Evolutionary conservation across 2,888 invertebrate genomes (phyloP).

Genomic region (Oligia strigilis): DNA sequence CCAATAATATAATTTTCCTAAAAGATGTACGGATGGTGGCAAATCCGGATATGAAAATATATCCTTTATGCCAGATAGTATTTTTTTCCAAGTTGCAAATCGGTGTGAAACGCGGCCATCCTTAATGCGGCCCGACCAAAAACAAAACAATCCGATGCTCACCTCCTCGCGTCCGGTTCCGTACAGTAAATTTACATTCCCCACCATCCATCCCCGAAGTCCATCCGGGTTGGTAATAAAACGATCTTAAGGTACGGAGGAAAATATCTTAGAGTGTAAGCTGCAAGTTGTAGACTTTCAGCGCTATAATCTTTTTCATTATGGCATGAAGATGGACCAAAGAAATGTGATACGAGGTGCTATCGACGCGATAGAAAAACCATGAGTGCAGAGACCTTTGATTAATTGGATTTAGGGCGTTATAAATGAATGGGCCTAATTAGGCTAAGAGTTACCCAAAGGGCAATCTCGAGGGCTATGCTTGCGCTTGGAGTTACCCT

Average conservation of each 20-base stretch:
- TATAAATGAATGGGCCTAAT: not conserved
- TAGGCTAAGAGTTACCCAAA: not conserved
- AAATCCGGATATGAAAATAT: not conserved
- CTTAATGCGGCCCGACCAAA: constrained; percentile 85
- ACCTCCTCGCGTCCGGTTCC: constrained; percentile 89
- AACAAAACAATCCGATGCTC: constrained; percentile 90
- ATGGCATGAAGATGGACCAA: not conserved
- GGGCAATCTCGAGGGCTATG: not conserved
- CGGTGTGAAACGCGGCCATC: constrained; percentile 76
- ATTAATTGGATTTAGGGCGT: not conserved
- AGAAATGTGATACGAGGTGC: not conserved
- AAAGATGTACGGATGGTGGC: not conserved
- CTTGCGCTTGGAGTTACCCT: not conserved
- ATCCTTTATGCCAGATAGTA: not conserved
- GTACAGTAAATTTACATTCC: constrained; percentile 90
- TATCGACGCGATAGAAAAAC: not conserved
- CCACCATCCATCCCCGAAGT: constrained; percentile 89
- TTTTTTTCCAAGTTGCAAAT: constrained; percentile 43
- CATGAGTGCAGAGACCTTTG: not conserved
- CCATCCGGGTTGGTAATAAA: constrained; percentile 90
- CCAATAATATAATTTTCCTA: not conserved
- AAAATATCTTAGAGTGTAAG: constrained; percentile 84
- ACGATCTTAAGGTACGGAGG: constrained; percentile 88
- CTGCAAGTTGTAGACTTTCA: constrained; percentile 60
- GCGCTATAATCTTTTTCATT: constrained; percentile 50